Base-by-base conservation (phyloP, 1,140 invertebrate species). In the Ooceraea biroi region DNA sequence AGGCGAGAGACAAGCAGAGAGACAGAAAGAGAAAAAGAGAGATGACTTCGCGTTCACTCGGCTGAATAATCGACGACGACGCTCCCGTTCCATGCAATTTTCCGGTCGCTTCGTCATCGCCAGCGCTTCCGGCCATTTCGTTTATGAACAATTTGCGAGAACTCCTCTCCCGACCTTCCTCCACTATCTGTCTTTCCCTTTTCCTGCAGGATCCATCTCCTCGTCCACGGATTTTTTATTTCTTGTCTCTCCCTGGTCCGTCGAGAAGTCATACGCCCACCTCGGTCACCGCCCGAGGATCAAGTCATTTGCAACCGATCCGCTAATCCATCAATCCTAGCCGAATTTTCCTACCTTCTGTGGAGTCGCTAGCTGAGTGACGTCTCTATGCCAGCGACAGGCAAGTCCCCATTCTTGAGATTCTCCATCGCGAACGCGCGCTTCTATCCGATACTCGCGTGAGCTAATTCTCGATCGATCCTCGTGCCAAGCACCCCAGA, bases 361-460 rank as follows among this genome's bases (percentile, higher is more conserved):
- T 87, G 93, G 93, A 94, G 94, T 94, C 93, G 88, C 92, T 94
- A 94, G 93, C 91, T 94, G 94, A 94, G 91, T 90, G 93, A 94
- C 90, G 92, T 90, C 91, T 94, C 93, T 93, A 94, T 94, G 94
- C 93, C 91, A 93, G 92, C 91, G 89, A 93, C 88, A 92, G 82
- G 91, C 93, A 92, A 94, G 92, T 93, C 89, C 92, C 85, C 92
- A 91, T 92, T 93, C 90, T 92, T 92, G 84, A 89, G 85, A 91
- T 92, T 90, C 89, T 92, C 90, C 69, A 69, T 84, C 8, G 58
- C 46, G 65, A 73, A 52, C 61, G 58, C 27, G 71, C 46, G 63
- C 65, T 77, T 61, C 61, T 50, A 61, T 65, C 50, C 50, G 41
- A 22, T 50, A 74, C 48, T 55, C 69, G 58, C 48, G 22, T 25